Base-by-base conservation (phyloP, 2,113 vertebrate genomes). In the Ictalurus furcatus region DNA sequence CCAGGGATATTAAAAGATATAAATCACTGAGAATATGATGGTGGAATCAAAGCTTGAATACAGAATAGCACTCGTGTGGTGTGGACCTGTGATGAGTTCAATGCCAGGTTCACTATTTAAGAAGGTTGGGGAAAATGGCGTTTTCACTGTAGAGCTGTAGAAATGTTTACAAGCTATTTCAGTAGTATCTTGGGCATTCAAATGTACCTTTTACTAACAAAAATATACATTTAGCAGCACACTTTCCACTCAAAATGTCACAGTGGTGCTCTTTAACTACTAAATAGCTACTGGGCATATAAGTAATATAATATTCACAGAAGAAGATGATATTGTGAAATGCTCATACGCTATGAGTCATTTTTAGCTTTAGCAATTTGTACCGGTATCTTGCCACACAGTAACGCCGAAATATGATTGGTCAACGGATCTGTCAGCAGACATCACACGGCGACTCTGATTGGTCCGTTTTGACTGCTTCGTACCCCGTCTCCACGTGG, bases 361-460 rank as follows among this genome's bases (percentile, higher is more conserved):
- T 5, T 37, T 34, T 4, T 14, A 71, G 13, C 30, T 34, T 19
- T 28, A 25, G 37, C 1, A 0, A 6, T 52, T 79, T 16, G 7
- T 4, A 19, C 28, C 84, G 84, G 61, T 63, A 85, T 69, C 84
- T 67, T 85, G 25, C 92, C 90, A 87, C 93, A 93, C 90, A 1
- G 93, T 30, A 91, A 94, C 95, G 95, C 97, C 95, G 95, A 65
- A 52, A 69, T 34, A 8, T 30, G 63, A 85, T 85, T 85, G 84
- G 84, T 54, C 44, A 30, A 85, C 3, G 2, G 16, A 13, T 21
- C 84, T 85, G 83, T 69, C 84, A 85, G 40, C 63, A n/a, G 63
- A 85, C 63, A 69, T 85, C 63, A 85, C 44, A 69, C 63, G 28
- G 52, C 14, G 2, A 12, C 0, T 54, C 63, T 85, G 63, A 85